Evolutionary conservation across 2,888 invertebrate genomes (phyloP), one percentile per base, ranked within the genome.

Genomic region (Nematopogon swammerdamellus): DNA sequence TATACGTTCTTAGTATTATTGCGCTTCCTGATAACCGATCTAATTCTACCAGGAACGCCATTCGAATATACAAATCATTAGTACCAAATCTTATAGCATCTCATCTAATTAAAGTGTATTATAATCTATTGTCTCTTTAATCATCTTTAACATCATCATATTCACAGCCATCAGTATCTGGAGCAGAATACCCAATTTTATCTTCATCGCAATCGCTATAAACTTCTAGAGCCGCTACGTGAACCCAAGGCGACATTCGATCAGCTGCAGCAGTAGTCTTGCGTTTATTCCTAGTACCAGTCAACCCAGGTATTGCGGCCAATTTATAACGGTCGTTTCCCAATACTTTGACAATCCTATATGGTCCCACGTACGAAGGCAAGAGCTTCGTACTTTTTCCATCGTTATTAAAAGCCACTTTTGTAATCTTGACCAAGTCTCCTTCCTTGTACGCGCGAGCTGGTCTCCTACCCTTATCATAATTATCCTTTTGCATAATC

Each of bases 381-480:
- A 52, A 25, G 10, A 53, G 51, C 43, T 52, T 52, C 14, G 45
- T 52, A 42, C 52, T 52, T 42, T 50, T 43, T 17, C 52, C 49
- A 17, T 52, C 30, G 19, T 48, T 52, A 10, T 48, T 19, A 19
- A 52, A 52, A 45, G 46, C 19, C 16, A 44, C 44, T 25, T 50
- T 52, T 17, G 50, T 52, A 11, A 52, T 49, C 45, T 50, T 52
- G 11, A 52, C 50, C 18, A 52, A 49, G 2, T 52, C 52, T 18
- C 48, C 50, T 18, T 30, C 44, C 1, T 17, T 25, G 25, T 48
- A 52, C 3, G 16, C 29, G n/a, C 29, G 48, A 17, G 50, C 42
- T 18, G 52, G 46, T n/a, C n/a, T n/a, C n/a, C n/a, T n/a, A n/a
- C n/a, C n/a, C n/a, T n/a, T n/a, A n/a, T n/a, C n/a, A n/a, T n/a